phyloP scores from a whole-genome alignment of 2,113 vertebrate genomes.

The Ammodramus savannarum region DNA sequence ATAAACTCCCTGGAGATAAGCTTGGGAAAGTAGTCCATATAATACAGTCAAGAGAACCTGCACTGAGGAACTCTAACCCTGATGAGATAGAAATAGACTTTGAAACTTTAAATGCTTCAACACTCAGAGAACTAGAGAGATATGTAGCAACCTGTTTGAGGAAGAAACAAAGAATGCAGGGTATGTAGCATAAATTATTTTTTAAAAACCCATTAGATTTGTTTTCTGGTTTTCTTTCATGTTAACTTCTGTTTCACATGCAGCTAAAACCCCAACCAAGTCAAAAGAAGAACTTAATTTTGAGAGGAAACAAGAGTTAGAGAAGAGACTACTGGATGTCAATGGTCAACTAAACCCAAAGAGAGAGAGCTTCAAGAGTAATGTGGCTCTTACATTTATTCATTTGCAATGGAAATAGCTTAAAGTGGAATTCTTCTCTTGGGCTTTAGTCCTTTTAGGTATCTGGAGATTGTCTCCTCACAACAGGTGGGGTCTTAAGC shows the following conservation, averaged over 20 bases:
- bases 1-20: conserved; percentile 86
- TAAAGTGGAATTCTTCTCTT: background rate
- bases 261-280: conserved; percentile 66
- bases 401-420: background rate
- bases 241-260: background rate
- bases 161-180: conserved; percentile 69
- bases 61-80: conserved; percentile 69
- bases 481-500: background rate
- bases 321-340: conserved; percentile 64
- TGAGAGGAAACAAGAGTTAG: conserved; percentile 67
- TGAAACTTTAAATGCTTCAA: conserved; percentile 85
- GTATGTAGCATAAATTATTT: conserved; percentile 61
- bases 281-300: conserved; percentile 62
- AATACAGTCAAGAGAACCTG: conserved; percentile 82
- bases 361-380: conserved; percentile 68
- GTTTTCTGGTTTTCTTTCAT: background rate
- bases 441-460: background rate
- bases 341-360: conserved; percentile 60
- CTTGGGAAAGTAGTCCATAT: conserved; percentile 82
- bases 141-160: conserved; percentile 80
- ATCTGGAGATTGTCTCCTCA: background rate
- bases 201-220: background rate
- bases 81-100: conserved; percentile 89
- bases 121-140: conserved; percentile 82
- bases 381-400: background rate